Evolutionary conservation across 2,113 vertebrate genomes (phyloP).

Genomic region (Garra rufa): DNA sequence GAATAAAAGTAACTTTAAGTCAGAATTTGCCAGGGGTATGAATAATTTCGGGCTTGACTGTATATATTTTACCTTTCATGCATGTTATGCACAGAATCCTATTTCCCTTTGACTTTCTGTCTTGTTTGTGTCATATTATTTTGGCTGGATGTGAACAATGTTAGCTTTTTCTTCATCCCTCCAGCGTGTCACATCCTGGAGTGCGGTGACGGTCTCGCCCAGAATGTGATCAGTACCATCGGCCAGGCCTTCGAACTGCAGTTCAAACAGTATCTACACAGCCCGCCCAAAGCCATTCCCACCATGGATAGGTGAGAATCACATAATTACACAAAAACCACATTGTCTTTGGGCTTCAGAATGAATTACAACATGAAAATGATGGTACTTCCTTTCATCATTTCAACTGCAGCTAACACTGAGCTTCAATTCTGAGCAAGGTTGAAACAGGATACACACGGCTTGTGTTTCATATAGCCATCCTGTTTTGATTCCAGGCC

Average conservation of each 20-base stretch:
- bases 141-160: neutral
- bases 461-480: constrained; percentile 35
- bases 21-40: too few species aligned
- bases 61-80: too few species aligned
- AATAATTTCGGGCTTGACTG: too few species aligned
- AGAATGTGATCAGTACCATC: constrained; percentile 94
- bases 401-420: neutral
- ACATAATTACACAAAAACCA: neutral
- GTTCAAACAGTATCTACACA: constrained; percentile 97
- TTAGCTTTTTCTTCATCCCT: constrained; percentile 6
- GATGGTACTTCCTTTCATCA: neutral
- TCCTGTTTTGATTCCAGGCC: constrained; percentile 35
- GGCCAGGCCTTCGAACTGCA: constrained; percentile 97
- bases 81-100: neutral
- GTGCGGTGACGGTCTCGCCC: constrained; percentile 91
- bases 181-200: constrained; percentile 97
- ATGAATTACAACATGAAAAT: neutral
- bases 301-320: constrained; percentile 76
- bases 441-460: constrained; percentile 34
- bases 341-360: neutral
- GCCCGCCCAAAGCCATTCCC: constrained; percentile 84
- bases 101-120: neutral
- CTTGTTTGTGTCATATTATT: neutral
- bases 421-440: neutral
- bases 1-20: too few species aligned